A percentile compares a stretch with the other conserved stretches of the same genome.
Conservation (phyloP, 2,797 vertebrate species). For the Fundulus diaphanus region DNA sequence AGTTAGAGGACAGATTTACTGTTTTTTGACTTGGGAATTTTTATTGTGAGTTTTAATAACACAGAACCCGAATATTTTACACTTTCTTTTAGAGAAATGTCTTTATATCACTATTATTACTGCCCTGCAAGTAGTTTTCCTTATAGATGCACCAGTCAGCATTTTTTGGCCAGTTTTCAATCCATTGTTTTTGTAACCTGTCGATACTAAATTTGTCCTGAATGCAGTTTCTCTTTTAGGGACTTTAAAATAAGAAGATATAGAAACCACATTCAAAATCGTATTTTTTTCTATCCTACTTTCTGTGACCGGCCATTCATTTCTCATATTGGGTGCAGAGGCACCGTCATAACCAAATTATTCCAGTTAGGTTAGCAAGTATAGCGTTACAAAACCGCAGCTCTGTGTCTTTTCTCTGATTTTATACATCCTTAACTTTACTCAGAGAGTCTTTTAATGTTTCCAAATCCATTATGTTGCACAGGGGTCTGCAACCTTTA, state of each 20-base stretch:
- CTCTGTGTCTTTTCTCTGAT: no score
- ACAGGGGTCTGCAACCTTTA: no score
- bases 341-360: neutral
- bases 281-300: no score
- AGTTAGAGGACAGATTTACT: constrained; percentile 40
- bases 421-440: no score
- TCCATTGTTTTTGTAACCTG: neutral
- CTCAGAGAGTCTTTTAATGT: no score
- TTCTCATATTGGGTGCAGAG: neutral
- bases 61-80: neutral
- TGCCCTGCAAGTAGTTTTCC: neutral
- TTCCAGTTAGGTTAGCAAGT: no score
- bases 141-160: neutral
- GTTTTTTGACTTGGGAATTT: neutral
- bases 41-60: no score
- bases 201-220: neutral
- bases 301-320: neutral
- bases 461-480: no score
- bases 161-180: neutral
- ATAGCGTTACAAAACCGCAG: no score
- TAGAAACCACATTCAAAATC: no score
- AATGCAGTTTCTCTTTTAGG: neutral
- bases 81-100: neutral
- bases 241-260: no score
- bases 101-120: neutral